Evolutionary conservation across 1,140 invertebrate genomes (phyloP).

Genomic region (Magallana angulata): DNA sequence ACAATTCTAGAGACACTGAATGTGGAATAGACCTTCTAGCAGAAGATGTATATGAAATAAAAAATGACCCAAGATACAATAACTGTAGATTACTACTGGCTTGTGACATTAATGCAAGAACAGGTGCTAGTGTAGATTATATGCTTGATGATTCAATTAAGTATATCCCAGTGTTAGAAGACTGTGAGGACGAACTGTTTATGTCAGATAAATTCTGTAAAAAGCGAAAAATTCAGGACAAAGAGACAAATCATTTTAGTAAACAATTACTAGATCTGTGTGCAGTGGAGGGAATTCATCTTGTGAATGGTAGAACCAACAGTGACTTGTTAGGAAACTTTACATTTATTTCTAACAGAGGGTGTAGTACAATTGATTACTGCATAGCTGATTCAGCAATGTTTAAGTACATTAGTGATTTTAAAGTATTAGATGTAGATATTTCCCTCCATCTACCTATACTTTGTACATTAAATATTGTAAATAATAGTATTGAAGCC

Average conservation of each 20-base stretch:
- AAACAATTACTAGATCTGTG: conserved; percentile 11
- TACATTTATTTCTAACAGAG: neutral
- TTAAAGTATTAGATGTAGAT: conserved; percentile 4
- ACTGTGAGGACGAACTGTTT: neutral
- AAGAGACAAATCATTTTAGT: neutral
- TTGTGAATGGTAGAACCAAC: neutral
- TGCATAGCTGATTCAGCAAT: conserved; percentile 5
- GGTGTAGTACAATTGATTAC: neutral
- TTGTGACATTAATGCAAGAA: neutral
- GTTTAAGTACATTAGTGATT: conserved; percentile 8
- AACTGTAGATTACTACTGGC: no score
- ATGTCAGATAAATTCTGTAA: conserved; percentile 14
- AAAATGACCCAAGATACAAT: neutral
- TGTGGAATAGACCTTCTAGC: neutral
- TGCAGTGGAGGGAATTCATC: neutral
- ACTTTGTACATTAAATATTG: conserved; percentile 20
- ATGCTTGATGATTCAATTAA: neutral
- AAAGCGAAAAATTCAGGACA: neutral
- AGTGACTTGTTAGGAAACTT: neutral
- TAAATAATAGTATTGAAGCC: neutral
- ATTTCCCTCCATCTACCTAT: conserved; percentile 16
- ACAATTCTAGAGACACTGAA: neutral
- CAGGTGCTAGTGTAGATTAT: conserved; percentile 14
- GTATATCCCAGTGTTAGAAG: neutral
- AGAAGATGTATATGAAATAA: neutral